Base-by-base conservation (phyloP, 2,888 invertebrate genomes). In the Lucinisca nassula region DNA sequence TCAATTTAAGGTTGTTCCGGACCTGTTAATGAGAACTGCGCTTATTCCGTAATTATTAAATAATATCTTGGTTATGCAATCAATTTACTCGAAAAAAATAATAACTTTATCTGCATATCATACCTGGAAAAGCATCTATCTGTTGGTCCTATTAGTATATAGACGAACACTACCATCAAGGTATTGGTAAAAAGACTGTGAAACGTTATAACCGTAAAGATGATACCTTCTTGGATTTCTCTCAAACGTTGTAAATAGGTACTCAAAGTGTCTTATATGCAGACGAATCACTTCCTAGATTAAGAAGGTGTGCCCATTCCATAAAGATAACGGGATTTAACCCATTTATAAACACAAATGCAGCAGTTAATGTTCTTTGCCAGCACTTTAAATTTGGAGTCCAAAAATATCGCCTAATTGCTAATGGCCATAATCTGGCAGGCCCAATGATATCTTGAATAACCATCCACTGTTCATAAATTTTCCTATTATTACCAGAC, bases 391-490 rank as follows among this genome's bases (percentile, higher is more conserved):
- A 21, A 45, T 61, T 40, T 37, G 24, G 58, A 2, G 74, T 81
- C 81, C 81, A 81, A 37, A 81, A 81, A 27, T 40, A n/a, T 12
- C 61, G 24, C 30, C 75, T 24, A 61, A 81, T 40, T 27, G 21
- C n/a, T 1, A 21, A 0, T 14, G 79, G 79, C 79, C 67, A 70
- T n/a, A 40, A 4, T 4, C 12, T 0, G 0, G 79, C 70, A 0
- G 37, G 40, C 6, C 73, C 80, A 37, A 80, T 80, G 14, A 80
- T 24, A n/a, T 80, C 80, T 32, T 74, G 73, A 21, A 80, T 73
- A 38, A 24, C 2, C 17, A 40, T 70, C 73, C 73, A 80, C 17
- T n/a, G 6, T n/a, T 73, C 30, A 35, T 80, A 80, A n/a, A 80
- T 74, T 73, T 14, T 14, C 12, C 40, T 40, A 72, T 72, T 67